Evolutionary conservation across 2,888 invertebrate genomes (phyloP).

Genomic region (Geotrupes spiniger): DNA sequence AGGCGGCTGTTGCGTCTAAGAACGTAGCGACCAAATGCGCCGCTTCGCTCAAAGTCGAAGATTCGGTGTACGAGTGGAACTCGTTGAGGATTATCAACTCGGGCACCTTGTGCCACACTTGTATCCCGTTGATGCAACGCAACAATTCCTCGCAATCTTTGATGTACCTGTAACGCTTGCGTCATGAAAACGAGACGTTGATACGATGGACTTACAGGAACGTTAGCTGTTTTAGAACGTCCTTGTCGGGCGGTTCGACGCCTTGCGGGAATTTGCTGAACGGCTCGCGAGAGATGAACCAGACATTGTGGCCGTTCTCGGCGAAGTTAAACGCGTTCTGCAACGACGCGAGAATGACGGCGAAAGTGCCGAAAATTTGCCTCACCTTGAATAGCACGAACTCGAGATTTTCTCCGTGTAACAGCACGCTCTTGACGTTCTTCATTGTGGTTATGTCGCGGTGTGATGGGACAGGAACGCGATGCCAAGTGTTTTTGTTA

Average conservation of each 20-base stretch:
- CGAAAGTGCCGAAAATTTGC: not conserved
- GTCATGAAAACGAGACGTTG: not conserved
- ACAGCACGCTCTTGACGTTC: slow-evolving; percentile 9
- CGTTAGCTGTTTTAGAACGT: slow-evolving; percentile 15
- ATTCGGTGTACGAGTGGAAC: slow-evolving; percentile 9
- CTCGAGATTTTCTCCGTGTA: slow-evolving; percentile 15
- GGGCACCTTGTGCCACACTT: slow-evolving; percentile 19
- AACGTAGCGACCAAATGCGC: slow-evolving; percentile 14
- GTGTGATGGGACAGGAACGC: too few relatives aligned
- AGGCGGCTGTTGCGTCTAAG: slow-evolving; percentile 14
- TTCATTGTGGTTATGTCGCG: slow-evolving; percentile 3
- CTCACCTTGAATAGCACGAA: slow-evolving; percentile 15
- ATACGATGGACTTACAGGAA: slow-evolving; percentile 14
- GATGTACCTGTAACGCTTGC: slow-evolving; percentile 13
- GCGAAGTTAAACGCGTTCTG: slow-evolving; percentile 18
- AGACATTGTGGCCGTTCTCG: slow-evolving; percentile 15
- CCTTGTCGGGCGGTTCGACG: slow-evolving; percentile 13
- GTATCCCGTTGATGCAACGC: slow-evolving; percentile 15
- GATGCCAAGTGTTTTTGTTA: too few relatives aligned
- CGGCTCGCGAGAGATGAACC: slow-evolving; percentile 19
- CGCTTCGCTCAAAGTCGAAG: not conserved
- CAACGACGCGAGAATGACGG: not conserved
- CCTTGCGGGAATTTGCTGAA: slow-evolving; percentile 12
- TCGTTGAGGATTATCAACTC: slow-evolving; percentile 18
- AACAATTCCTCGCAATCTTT: slow-evolving; percentile 11